These are phyloP conservation scores for Nomada flava DNA, from an alignment of 2,888 invertebrate genomes.

Conservation along the genomic window DNA sequence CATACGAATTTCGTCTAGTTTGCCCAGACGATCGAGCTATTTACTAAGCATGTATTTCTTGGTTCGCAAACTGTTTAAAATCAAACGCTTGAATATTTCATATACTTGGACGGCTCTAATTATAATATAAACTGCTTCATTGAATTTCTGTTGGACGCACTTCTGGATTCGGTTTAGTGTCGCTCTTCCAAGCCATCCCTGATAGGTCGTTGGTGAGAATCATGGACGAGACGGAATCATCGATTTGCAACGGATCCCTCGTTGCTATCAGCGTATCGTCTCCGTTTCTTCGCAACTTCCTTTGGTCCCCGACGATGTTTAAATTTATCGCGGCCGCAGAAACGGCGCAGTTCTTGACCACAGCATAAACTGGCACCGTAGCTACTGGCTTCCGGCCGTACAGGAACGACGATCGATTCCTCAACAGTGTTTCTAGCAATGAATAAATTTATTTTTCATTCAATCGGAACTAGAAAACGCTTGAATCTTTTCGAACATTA, in stretches of 20 bases:
- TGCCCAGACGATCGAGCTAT: no score
- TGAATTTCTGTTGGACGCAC: not conserved
- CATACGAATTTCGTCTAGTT: no score
- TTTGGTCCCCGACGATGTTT: conserved; percentile 19
- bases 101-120: not conserved
- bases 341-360: conserved; percentile 85
- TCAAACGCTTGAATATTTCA: no score
- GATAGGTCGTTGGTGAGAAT: conserved; percentile 43
- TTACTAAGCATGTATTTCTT: no score
- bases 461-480: not conserved
- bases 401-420: conserved; percentile 86
- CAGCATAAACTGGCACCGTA: conserved; percentile 87
- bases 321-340: conserved; percentile 9
- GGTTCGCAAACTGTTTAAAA: no score
- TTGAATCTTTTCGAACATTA: not conserved
- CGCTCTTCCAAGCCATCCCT: conserved; percentile 28
- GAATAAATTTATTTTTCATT: conserved; percentile 2
- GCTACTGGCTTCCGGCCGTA: conserved; percentile 86
- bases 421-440: conserved; percentile 82
- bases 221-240: conserved; percentile 36
- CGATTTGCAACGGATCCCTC: conserved; percentile 20
- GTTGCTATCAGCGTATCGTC: conserved; percentile 2
- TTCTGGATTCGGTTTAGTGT: conserved; percentile 4
- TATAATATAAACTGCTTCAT: no score
- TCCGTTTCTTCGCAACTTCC: conserved; percentile 16